Evolutionary conservation across 2,888 invertebrate genomes (phyloP).

Genomic region (Rhynchonema sp.): DNA sequence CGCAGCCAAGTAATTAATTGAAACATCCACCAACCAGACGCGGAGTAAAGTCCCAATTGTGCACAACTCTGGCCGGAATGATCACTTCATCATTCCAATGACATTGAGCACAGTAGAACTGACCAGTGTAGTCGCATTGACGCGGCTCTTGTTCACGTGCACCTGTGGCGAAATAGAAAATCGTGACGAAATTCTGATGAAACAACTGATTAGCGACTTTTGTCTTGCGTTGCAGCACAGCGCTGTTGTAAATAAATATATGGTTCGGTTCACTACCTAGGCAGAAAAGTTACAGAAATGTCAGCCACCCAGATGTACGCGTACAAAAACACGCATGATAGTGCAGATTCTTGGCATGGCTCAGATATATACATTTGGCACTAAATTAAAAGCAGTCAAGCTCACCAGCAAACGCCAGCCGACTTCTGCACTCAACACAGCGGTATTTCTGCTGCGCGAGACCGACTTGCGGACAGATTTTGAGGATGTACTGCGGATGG

Average conservation of each 20-base stretch:
- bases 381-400: background rate
- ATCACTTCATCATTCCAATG: constrained; percentile 37
- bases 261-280: no score
- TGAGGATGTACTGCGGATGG: constrained; percentile 44
- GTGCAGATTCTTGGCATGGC: background rate
- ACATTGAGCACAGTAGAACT: constrained; percentile 35
- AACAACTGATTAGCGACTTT: background rate
- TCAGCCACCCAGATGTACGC: no score
- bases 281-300: no score
- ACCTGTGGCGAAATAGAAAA: background rate
- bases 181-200: no score
- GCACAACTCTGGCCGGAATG: constrained; percentile 35
- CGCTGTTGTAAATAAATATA: no score
- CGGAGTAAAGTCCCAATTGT: constrained; percentile 39
- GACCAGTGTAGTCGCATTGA: constrained; percentile 38
- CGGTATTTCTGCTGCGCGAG: constrained; percentile 35
- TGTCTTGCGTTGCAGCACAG: background rate
- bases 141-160: constrained; percentile 9
- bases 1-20: constrained; percentile 44
- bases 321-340: background rate
- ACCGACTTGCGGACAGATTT: constrained; percentile 54
- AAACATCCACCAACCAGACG: constrained; percentile 33
- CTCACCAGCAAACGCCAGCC: constrained; percentile 11
- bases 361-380: no score
- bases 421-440: constrained; percentile 35